Conservation (phyloP, 2,888 invertebrate genomes). For the Yponomeuta evonymella region DNA sequence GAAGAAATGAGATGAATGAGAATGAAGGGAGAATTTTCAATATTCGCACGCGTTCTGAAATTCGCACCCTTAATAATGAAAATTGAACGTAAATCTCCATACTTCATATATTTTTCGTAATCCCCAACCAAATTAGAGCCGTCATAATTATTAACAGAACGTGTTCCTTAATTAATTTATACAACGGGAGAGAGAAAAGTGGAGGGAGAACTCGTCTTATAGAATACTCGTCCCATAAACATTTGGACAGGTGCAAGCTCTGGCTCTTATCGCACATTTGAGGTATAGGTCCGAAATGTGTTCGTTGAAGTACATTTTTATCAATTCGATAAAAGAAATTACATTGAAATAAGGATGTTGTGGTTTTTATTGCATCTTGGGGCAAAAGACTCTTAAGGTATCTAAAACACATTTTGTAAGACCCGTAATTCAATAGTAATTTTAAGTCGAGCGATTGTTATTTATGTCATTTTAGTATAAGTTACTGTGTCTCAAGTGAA, state of each 20-base stretch:
- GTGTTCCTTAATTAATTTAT: slow-evolving; percentile 49
- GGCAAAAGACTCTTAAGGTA: no score
- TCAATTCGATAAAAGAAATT: not conserved
- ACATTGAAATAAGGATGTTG: not conserved
- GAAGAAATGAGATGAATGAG: not conserved
- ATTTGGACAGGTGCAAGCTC: not conserved
- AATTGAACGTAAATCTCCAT: slow-evolving; percentile 17
- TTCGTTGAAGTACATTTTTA: no score
- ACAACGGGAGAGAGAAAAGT: not conserved
- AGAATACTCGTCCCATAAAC: not conserved
- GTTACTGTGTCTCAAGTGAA: no score
- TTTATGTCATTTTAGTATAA: no score
- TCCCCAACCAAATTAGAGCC: slow-evolving; percentile 36
- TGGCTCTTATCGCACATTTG: not conserved
- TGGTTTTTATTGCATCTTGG: slow-evolving; percentile 17
- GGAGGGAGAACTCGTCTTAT: not conserved
- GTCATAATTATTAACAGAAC: slow-evolving; percentile 40
- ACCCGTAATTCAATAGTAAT: no score
- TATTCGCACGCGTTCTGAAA: not conserved
- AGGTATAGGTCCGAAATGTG: no score
- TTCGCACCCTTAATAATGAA: slow-evolving; percentile 16
- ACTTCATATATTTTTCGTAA: slow-evolving; percentile 15
- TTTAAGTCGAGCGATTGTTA: no score
- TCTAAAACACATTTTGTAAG: no score
- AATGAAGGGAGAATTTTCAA: not conserved